Evolutionary conservation across 37 sponge, comb jelly and placozoan genomes (phyloP).

Genomic region (Eunapius fragilis): DNA sequence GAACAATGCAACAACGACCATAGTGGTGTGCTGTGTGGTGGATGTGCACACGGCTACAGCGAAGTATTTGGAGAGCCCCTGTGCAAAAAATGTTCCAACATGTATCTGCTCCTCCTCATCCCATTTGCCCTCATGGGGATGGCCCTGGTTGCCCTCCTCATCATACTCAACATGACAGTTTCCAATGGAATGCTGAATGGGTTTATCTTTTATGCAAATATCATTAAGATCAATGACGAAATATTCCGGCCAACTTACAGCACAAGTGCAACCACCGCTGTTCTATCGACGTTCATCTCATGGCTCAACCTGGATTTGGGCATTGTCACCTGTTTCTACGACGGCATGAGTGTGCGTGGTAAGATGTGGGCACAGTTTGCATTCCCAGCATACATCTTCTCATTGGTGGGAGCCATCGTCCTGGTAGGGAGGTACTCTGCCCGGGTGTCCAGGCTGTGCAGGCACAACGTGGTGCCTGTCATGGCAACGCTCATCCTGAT

Average conservation of each 20-base stretch:
- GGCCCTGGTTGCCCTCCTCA: not conserved
- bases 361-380: not conserved
- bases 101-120: not conserved
- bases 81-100: not conserved
- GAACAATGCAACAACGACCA: not conserved
- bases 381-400: not conserved
- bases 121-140: not conserved
- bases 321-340: not conserved
- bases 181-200: not conserved
- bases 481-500: not conserved
- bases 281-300: not conserved
- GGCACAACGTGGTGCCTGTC: not conserved
- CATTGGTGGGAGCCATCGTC: not conserved
- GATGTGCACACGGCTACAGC: not conserved
- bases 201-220: not conserved
- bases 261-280: not conserved
- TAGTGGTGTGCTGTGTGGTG: not conserved
- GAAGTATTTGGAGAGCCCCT: not conserved
- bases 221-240: not conserved
- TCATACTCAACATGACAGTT: not conserved
- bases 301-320: conserved; percentile 12
- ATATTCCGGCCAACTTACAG: not conserved
- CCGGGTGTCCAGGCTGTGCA: not conserved
- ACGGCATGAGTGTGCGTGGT: not conserved
- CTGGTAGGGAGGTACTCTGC: no score